phyloP scores from a whole-genome alignment of 2,113 vertebrate species.

The Chloroceryle aenea region DNA sequence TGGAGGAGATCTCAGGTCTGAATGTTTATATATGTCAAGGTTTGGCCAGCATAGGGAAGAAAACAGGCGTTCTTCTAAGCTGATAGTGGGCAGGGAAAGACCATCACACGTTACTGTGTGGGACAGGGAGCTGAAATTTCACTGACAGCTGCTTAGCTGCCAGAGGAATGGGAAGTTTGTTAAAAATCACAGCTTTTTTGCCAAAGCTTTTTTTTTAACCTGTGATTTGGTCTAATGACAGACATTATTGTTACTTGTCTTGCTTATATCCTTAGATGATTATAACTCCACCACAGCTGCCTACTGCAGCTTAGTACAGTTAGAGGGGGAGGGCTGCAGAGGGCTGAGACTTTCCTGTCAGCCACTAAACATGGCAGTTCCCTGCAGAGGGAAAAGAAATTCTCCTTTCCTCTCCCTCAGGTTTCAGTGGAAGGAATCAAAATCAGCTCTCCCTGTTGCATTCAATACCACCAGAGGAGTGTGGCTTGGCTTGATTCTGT shows the following conservation, averaged over 20 bases:
- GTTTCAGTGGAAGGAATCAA: not conserved
- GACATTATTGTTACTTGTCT: not conserved
- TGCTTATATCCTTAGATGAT: not conserved
- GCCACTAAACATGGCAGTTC: not conserved
- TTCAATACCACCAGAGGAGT: not conserved
- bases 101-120: not conserved
- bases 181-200: not conserved
- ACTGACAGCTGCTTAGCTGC: not conserved
- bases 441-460: not conserved
- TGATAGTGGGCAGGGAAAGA: not conserved
- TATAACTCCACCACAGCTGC: not conserved
- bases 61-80: not conserved
- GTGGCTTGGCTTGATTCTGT: not conserved
- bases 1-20: not conserved
- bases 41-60: not conserved
- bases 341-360: not conserved
- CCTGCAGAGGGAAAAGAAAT: conserved; percentile 9
- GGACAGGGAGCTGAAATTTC: not conserved
- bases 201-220: not conserved
- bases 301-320: not conserved
- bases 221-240: not conserved
- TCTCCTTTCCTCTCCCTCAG: not conserved
- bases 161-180: not conserved
- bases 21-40: not conserved
- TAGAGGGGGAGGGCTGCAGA: not conserved